Conservation (phyloP, 2,113 vertebrate species). For the Takifugu bimaculatus region DNA sequence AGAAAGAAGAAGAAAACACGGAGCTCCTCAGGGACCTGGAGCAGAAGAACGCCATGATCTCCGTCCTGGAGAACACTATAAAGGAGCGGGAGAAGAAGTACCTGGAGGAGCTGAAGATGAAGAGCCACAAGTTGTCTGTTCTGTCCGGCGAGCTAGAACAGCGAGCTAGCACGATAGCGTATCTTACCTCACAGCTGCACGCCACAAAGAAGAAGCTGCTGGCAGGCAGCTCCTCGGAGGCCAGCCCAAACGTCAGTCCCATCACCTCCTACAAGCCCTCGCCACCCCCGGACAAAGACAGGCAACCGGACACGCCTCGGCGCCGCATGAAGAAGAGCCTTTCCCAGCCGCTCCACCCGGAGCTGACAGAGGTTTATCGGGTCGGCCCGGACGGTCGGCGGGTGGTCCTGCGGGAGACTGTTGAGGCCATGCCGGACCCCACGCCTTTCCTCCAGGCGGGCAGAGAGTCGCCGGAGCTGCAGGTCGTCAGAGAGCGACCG, state of each 20-base stretch:
- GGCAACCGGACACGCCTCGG: slow-evolving; percentile 80
- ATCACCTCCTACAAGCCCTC: slow-evolving; percentile 82
- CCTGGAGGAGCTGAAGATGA: slow-evolving; percentile 94
- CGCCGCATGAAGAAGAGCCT: slow-evolving; percentile 96
- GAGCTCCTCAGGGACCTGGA: slow-evolving; percentile 87
- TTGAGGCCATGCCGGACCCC: slow-evolving; percentile 96
- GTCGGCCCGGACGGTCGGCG: slow-evolving; percentile 84
- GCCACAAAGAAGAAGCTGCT: slow-evolving; percentile 90
- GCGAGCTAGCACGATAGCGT: slow-evolving; percentile 90
- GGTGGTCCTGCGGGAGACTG: slow-evolving; percentile 82
- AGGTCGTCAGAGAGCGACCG: slow-evolving; percentile 85
- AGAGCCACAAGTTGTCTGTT: slow-evolving; percentile 91
- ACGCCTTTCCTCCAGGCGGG: slow-evolving; percentile 88
- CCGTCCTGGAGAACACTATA: slow-evolving; percentile 91
- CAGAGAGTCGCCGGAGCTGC: slow-evolving; percentile 74
- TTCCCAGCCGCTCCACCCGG: slow-evolving; percentile 90
- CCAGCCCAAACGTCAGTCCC: slow-evolving; percentile 81
- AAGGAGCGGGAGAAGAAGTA: slow-evolving; percentile 94
- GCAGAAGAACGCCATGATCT: slow-evolving; percentile 89
- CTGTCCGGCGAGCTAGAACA: slow-evolving; percentile 94
- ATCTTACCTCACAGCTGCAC: slow-evolving; percentile 93
- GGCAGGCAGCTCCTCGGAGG: slow-evolving; percentile 78
- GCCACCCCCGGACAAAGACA: slow-evolving; percentile 75
- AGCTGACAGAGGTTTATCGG: slow-evolving; percentile 91
- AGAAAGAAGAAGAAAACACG: slow-evolving; percentile 85